Evolutionary conservation across 35 echinoderm and acorn worm genomes (phyloP).

Genomic region (Chiridota heheva): DNA sequence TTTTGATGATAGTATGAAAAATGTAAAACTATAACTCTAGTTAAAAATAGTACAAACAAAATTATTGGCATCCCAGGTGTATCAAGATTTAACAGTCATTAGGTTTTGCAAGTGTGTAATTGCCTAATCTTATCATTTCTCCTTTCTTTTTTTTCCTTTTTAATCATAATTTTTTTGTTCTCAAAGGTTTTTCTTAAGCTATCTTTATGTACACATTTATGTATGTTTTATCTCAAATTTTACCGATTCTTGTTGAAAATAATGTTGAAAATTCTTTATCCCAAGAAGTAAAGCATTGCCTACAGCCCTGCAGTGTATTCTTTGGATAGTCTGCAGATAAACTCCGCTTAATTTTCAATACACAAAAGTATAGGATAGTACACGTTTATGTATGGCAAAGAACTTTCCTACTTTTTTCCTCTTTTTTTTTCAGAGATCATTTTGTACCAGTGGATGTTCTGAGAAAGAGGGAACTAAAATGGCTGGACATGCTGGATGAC

Average conservation of each 20-base stretch:
- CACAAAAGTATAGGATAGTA: neutral
- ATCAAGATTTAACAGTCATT: too few species aligned
- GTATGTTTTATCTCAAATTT: too few species aligned
- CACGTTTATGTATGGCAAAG: neutral
- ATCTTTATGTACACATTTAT: too few species aligned
- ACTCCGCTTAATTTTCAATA: neutral
- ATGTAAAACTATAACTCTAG: too few species aligned
- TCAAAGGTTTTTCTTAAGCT: too few species aligned
- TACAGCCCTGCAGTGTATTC: neutral
- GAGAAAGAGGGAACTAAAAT: slow-evolving; percentile 87
- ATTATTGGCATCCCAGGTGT: too few species aligned
- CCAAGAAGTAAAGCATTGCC: neutral
- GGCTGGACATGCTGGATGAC: slow-evolving; percentile 97
- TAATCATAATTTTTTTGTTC: too few species aligned
- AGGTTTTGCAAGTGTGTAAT: too few species aligned
- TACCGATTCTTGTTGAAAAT: neutral
- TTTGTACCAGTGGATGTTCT: slow-evolving; percentile 59
- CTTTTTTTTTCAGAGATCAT: slow-evolving; percentile 66
- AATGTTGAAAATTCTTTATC: neutral
- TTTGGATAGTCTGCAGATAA: neutral
- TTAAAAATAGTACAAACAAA: too few species aligned
- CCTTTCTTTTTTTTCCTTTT: too few species aligned
- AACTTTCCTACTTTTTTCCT: neutral
- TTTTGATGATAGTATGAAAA: too few species aligned
- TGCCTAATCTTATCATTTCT: too few species aligned